These are phyloP conservation scores for Mandrillus leucophaeus DNA, from an alignment of 2,113 vertebrate genomes.

Conservation along the genomic window DNA sequence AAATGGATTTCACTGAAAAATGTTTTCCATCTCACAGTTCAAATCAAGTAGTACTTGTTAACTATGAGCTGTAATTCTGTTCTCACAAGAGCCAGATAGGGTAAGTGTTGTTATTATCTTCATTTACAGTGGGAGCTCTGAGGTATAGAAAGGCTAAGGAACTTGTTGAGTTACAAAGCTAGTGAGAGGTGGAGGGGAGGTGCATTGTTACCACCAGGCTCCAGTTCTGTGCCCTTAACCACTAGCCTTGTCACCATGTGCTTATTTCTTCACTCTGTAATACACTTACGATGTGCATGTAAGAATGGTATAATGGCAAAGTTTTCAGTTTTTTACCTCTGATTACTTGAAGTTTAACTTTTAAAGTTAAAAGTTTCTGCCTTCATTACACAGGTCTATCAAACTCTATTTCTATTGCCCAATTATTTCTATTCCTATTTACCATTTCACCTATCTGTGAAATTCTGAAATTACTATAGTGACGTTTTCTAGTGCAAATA, in stretches of 20 bases:
- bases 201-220: background rate
- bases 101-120: background rate
- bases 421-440: background rate
- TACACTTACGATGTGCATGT: background rate
- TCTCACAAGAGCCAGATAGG: background rate
- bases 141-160: background rate
- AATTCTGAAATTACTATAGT: background rate
- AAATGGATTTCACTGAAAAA: slow-evolving; percentile 19
- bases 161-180: background rate
- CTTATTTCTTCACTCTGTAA: background rate
- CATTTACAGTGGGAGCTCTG: background rate
- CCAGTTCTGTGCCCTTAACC: background rate
- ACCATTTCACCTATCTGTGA: background rate
- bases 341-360: background rate
- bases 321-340: background rate
- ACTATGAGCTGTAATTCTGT: background rate
- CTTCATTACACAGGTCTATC: background rate
- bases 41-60: background rate
- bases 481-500: background rate
- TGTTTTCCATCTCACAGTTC: background rate
- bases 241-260: background rate
- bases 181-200: background rate
- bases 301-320: background rate
- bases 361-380: background rate
- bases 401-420: background rate